phyloP scores from a whole-genome alignment of 2,888 invertebrate genomes.

The Eupelmus urozonus region DNA sequence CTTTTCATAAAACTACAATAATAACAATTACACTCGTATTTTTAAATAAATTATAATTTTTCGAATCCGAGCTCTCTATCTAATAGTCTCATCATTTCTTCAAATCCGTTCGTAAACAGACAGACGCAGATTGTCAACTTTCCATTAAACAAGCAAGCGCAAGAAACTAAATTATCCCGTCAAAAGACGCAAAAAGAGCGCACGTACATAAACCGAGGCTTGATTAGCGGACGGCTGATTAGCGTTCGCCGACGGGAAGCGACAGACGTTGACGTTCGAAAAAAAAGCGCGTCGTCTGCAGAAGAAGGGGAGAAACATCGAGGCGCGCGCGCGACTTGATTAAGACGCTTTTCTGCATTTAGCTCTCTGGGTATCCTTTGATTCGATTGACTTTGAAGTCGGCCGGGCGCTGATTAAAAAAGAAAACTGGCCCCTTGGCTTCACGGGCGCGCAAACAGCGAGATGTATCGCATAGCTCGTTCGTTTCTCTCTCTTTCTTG shows the following conservation, averaged over 20 bases:
- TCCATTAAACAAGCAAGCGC: conserved; percentile 32
- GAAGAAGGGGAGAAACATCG: conserved; percentile 27
- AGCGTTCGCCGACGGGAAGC: conserved; percentile 52
- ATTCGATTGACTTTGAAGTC: conserved; percentile 75
- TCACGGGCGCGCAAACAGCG: conserved; percentile 51
- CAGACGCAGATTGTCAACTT: conserved; percentile 13
- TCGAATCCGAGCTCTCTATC: not conserved
- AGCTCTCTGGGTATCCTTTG: conserved; percentile 64
- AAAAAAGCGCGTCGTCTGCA: not conserved
- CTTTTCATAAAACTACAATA: too few species aligned
- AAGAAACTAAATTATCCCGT: conserved; percentile 53
- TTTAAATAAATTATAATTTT: too few species aligned
- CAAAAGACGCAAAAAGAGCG: not conserved
- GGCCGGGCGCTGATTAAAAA: conserved; percentile 73
- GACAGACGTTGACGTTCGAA: conserved; percentile 24
- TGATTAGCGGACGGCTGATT: conserved; percentile 62
- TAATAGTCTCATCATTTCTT: not conserved
- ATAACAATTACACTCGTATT: too few species aligned
- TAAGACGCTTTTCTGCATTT: conserved; percentile 65
- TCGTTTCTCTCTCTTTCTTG: conserved; percentile 5
- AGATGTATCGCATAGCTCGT: not conserved
- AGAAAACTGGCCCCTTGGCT: conserved; percentile 59
- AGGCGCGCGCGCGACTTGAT: conserved; percentile 62
- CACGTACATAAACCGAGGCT: conserved; percentile 15
- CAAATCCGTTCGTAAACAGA: not conserved